Percentiles rank a stretch among this genome's conserved stretches.
phyloP scores from a whole-genome alignment of 2,888 invertebrate genomes.

The Oegoconia quadripuncta region DNA sequence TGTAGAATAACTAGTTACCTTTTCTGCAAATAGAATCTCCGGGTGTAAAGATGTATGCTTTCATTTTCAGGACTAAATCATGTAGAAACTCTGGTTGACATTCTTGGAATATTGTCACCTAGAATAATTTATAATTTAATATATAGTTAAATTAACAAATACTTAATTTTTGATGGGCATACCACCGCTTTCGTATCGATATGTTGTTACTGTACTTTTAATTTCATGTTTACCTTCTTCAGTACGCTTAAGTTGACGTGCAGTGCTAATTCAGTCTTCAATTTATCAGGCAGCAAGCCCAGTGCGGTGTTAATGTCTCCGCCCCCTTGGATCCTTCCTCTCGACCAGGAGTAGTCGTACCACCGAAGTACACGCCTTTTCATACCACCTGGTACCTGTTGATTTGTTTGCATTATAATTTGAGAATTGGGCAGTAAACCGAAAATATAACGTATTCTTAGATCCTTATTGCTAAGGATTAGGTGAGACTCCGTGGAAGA shows the following conservation, averaged over 20 bases:
- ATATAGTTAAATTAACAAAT: too few species aligned
- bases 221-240: conserved; percentile 86
- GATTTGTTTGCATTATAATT: not conserved
- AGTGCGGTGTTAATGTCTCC: conserved; percentile 97
- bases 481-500: too few species aligned
- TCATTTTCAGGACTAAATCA: conserved; percentile 98
- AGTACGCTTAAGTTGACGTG: conserved; percentile 97
- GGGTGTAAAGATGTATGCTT: conserved; percentile 98
- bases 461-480: too few species aligned
- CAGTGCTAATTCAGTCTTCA: conserved; percentile 96
- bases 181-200: too few species aligned
- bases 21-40: conserved; percentile 98
- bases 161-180: too few species aligned
- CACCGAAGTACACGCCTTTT: conserved; percentile 96
- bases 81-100: conserved; percentile 98
- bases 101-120: conserved; percentile 98
- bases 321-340: conserved; percentile 96
- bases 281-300: conserved; percentile 95
- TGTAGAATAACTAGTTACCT: too few species aligned
- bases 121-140: too few species aligned
- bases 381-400: conserved; percentile 93
- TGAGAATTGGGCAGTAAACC: not conserved
- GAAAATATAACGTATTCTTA: too few species aligned
- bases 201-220: too few species aligned
- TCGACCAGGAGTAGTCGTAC: conserved; percentile 99